phyloP scores from a whole-genome alignment of 2,113 vertebrate species.

The Casuarius casuarius region DNA sequence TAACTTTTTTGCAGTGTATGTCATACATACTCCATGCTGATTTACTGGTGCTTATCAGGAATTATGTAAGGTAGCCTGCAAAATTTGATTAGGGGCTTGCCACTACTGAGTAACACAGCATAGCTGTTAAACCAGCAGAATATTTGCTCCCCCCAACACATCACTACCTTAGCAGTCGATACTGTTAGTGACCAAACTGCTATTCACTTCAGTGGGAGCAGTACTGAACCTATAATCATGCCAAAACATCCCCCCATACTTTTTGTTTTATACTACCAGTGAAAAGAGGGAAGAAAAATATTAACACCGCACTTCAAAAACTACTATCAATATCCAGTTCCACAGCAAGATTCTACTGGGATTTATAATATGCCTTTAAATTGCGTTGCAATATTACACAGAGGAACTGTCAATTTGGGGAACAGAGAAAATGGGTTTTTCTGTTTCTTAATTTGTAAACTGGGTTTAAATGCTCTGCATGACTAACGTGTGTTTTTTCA shows the following conservation, averaged over 20 bases:
- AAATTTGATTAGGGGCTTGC: background rate
- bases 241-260: fast-evolving
- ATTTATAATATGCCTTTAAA: background rate
- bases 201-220: background rate
- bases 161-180: background rate
- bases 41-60: background rate
- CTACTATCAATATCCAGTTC: background rate
- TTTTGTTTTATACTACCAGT: background rate
- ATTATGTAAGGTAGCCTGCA: background rate
- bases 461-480: fast-evolving
- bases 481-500: background rate
- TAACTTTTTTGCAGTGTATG: background rate
- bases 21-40: background rate
- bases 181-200: fast-evolving
- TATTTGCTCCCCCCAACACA: background rate
- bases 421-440: background rate
- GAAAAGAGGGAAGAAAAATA: background rate
- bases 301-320: fast-evolving
- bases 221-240: background rate
- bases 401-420: background rate
- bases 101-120: background rate
- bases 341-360: fast-evolving
- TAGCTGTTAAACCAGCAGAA: background rate
- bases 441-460: background rate
- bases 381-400: too few relatives aligned